Percentiles rank a stretch among this genome's conserved stretches.
phyloP scores from a whole-genome alignment of 2,888 invertebrate genomes.

The Sarcophaga rosellei region DNA sequence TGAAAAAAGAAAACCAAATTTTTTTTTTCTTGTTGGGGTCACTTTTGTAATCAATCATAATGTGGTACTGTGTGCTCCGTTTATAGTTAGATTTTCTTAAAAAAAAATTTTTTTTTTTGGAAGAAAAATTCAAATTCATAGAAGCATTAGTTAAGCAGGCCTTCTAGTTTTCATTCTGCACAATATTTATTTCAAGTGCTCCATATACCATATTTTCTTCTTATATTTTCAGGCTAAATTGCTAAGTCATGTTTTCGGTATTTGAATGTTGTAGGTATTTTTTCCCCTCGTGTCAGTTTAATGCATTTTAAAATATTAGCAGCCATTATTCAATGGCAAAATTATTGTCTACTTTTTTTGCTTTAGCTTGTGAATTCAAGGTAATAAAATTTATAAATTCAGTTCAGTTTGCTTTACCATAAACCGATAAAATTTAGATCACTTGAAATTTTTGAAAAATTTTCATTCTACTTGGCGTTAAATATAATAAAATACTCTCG shows the following conservation, averaged over 20 bases:
- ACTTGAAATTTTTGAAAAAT: too few relatives aligned
- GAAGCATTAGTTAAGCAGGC: slow-evolving; percentile 58
- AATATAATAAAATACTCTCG: too few relatives aligned
- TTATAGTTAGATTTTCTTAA: slow-evolving; percentile 8
- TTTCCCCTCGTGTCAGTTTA: slow-evolving; percentile 45
- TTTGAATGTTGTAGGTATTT: slow-evolving; percentile 21
- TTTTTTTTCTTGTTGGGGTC: slow-evolving; percentile 74
- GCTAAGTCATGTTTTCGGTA: slow-evolving; percentile 57
- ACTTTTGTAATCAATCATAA: slow-evolving; percentile 77
- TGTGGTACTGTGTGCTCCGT: slow-evolving; percentile 53
- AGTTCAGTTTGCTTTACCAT: too few relatives aligned
- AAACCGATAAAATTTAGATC: too few relatives aligned
- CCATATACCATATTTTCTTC: slow-evolving; percentile 21
- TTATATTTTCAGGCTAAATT: slow-evolving; percentile 50
- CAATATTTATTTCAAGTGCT: slow-evolving; percentile 58
- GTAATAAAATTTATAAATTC: too few relatives aligned
- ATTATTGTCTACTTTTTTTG: neutral
- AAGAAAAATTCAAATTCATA: slow-evolving; percentile 47
- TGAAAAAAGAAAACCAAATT: slow-evolving; percentile 32
- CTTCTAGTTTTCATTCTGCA: slow-evolving; percentile 54
- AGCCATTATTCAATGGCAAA: slow-evolving; percentile 32
- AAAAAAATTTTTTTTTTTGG: neutral
- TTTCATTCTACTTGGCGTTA: too few relatives aligned
- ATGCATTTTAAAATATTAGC: slow-evolving; percentile 39
- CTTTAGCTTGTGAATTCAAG: neutral